A percentile compares a stretch with the other conserved stretches of the same genome.
phyloP scores from a whole-genome alignment of 2,888 invertebrate species.

The Tipula unca region DNA sequence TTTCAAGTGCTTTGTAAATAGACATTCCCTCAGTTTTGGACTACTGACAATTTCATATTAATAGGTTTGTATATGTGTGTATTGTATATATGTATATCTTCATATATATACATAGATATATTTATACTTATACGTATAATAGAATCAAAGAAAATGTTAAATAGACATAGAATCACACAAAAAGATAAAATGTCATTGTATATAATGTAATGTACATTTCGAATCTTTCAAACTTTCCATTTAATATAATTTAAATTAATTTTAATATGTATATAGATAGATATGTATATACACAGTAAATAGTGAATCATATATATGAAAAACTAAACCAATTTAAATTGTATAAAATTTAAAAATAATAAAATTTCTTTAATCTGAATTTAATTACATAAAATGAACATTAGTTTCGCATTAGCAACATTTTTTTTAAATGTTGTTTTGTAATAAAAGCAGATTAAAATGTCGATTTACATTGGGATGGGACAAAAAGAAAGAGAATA shows the following conservation, averaged over 20 bases:
- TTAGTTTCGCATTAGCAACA: constrained; percentile 2
- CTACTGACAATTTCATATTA: constrained; percentile 9
- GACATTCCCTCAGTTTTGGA: constrained; percentile 29
- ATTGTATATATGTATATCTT: background rate
- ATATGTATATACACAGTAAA: background rate
- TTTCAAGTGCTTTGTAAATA: constrained; percentile 39
- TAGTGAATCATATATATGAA: background rate
- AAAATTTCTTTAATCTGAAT: background rate
- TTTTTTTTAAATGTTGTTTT: background rate
- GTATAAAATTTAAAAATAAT: background rate
- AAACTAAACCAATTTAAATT: constrained; percentile 4
- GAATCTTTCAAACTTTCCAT: background rate
- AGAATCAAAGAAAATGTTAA: background rate
- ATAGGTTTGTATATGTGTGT: constrained; percentile 18
- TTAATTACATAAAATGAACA: constrained; percentile 8
- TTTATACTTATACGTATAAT: background rate
- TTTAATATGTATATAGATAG: background rate
- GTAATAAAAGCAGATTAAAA: background rate
- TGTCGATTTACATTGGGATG: background rate
- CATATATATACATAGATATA: constrained; percentile 18
- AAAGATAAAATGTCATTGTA: background rate
- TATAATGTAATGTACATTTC: background rate
- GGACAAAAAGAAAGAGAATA: background rate
- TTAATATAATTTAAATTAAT: background rate
- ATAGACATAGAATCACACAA: background rate